These are phyloP conservation scores for Deroplatys truncata DNA, from an alignment of 2,888 invertebrate species.

Conservation along the genomic window DNA sequence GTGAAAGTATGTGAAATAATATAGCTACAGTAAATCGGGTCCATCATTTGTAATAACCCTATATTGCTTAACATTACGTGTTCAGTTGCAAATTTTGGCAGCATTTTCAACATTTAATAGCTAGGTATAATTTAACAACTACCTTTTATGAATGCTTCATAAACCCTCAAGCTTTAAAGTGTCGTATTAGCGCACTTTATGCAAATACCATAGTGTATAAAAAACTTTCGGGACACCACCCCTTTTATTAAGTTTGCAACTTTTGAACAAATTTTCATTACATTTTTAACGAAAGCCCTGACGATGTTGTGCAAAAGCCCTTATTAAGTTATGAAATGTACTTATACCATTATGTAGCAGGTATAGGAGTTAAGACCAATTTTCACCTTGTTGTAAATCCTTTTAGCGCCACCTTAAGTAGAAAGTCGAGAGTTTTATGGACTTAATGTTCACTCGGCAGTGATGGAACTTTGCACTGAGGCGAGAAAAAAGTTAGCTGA, in stretches of 20 bases:
- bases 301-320: neutral
- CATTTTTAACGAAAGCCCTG: neutral
- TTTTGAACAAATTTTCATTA: neutral
- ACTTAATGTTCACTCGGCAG: neutral
- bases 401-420: neutral
- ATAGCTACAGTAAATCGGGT: too few species aligned
- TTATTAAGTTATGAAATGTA: neutral
- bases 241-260: neutral
- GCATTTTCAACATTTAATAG: too few species aligned
- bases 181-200: neutral
- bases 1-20: too few species aligned
- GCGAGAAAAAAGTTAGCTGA: neutral
- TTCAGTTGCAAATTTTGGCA: too few species aligned
- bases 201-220: neutral
- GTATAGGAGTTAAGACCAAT: neutral
- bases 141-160: too few species aligned
- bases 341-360: neutral
- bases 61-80: too few species aligned
- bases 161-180: too few species aligned
- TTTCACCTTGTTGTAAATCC: neutral
- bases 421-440: neutral
- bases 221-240: neutral
- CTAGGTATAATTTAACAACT: too few species aligned
- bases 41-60: too few species aligned
- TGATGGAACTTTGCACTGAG: neutral